Evolutionary conservation across 37 sponge, comb jelly and placozoan genomes (phyloP).

Genomic region (Eunapius fragilis): DNA sequence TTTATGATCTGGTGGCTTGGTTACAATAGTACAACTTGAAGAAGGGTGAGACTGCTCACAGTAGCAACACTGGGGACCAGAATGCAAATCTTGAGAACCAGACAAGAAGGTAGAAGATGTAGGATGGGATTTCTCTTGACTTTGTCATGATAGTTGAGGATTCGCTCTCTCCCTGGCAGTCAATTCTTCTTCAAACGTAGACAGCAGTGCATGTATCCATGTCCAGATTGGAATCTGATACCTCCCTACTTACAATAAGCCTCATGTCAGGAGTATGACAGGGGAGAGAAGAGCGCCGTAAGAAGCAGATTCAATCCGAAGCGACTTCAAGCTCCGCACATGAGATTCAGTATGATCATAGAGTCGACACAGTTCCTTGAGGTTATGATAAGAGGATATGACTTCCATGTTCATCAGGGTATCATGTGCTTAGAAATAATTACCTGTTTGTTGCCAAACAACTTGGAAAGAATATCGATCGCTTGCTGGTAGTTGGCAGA

Average conservation of each 20-base stretch:
- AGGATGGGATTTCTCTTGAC: no score
- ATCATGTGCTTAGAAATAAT: constrained; percentile 1
- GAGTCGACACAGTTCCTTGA: background rate
- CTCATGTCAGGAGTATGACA: background rate
- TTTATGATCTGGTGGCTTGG: background rate
- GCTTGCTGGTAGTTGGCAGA: background rate
- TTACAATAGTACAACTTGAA: background rate
- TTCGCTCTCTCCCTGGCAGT: constrained; percentile 23
- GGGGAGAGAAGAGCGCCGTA: background rate
- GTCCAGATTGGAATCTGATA: background rate
- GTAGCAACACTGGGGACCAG: constrained; percentile 1
- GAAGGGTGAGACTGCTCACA: background rate
- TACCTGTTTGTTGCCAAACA: constrained; percentile 4
- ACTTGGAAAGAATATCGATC: background rate
- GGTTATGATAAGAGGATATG: background rate
- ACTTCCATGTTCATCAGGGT: background rate
- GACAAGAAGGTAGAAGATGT: background rate
- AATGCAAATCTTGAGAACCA: background rate
- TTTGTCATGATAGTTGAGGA: background rate
- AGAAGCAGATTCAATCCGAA: background rate
- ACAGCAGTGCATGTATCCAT: background rate
- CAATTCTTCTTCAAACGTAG: background rate
- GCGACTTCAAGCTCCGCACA: background rate
- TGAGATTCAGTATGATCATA: background rate
- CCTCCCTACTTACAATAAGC: background rate